phyloP scores from a whole-genome alignment of 2,797 vertebrate genomes.

The Psittacula derbiana region DNA sequence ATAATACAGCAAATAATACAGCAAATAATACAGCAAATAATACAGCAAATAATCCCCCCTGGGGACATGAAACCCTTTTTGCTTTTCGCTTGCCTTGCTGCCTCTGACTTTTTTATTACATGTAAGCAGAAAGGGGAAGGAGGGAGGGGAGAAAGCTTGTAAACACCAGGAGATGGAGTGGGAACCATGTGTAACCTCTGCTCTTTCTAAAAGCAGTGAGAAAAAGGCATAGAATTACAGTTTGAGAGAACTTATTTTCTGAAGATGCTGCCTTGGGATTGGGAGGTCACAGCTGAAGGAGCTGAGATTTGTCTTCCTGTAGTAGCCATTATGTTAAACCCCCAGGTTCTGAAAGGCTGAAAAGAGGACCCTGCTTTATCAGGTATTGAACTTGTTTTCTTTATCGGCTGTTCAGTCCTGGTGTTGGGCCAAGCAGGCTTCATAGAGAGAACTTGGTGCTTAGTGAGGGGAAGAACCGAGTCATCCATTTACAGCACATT shows the following conservation, averaged over 20 bases:
- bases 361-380: neutral
- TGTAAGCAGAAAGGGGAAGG: neutral
- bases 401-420: neutral
- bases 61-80: neutral
- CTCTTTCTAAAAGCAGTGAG: neutral
- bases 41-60: neutral
- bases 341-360: neutral
- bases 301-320: neutral
- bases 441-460: neutral
- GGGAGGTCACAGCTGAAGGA: neutral
- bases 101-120: neutral
- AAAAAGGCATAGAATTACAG: neutral
- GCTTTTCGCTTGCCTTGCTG: neutral
- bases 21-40: neutral
- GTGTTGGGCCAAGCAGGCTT: neutral
- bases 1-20: neutral
- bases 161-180: neutral
- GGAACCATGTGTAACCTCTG: neutral
- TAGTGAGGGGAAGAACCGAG: neutral
- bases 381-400: neutral
- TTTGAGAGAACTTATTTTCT: neutral
- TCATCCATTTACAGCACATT: neutral
- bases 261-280: neutral
- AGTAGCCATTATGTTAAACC: neutral
- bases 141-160: neutral